Evolutionary conservation across 2,113 vertebrate genomes (phyloP), one percentile per base, ranked within the genome.

Genomic region (Otis tarda): DNA sequence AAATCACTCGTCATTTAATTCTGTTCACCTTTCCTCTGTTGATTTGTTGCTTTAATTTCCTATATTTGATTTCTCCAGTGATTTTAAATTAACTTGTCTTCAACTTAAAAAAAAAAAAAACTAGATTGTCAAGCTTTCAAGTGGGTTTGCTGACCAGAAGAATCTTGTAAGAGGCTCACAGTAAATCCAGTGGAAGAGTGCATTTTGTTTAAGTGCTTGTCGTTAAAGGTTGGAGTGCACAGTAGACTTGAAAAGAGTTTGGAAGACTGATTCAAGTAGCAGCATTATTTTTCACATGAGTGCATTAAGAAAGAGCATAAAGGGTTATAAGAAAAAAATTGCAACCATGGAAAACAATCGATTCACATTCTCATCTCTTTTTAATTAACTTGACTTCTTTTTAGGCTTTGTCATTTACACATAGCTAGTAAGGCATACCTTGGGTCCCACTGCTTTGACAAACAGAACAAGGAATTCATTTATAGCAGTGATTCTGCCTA

Each of bases 41-140:
- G 88, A 86, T 94, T 86, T 88, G 37, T 37, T 77, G 76, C 52
- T 90, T 95, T 93, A 70, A 94, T 91, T 89, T 89, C 71, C 69
- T 85, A 55, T 21, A 73, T 96, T 83, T 87, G 31, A 89, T 94
- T 86, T 94, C 67, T 88, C 49, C 14, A 59, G 63, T 76, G 84
- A 95, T 95, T 95, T 89, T 43, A 93, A 89, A 89, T 92, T 60
- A 93, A 20, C 53, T 96, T 35, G 73, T 94, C 91, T 96, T 91
- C 55, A 85, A 61, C 50, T 85, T 77, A 37, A 79, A 90, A 77
- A 31, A 22, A 41, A 47, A 16, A 55, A 25, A 55, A 24, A 13
- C 61, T 74, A 67, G 37, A 57, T 56, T 83, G 27, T 47, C 45
- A 81, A 56, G 90, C 76, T 95, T 79, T 84, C 28, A 55, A 93